phyloP scores from a whole-genome alignment of 2,888 invertebrate species.

The Serripes groenlandicus region DNA sequence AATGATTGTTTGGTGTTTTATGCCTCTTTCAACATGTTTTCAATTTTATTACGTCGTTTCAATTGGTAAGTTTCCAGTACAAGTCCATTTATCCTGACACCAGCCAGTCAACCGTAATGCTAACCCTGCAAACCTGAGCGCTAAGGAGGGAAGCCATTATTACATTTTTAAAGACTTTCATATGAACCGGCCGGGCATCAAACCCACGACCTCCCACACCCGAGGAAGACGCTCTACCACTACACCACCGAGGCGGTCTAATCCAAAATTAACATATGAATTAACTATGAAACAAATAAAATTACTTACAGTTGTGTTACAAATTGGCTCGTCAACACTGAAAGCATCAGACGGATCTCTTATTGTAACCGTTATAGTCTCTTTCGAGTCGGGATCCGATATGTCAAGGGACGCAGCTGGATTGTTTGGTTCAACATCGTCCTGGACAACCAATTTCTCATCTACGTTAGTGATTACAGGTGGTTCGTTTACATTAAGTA shows the following conservation, averaged over 20 bases:
- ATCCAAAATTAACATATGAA: no score
- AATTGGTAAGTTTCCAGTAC: no score
- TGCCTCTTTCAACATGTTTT: neutral
- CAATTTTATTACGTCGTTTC: no score
- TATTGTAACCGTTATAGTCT: slow-evolving; percentile 50
- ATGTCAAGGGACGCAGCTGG: slow-evolving; percentile 53
- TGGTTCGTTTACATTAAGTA: slow-evolving; percentile 70
- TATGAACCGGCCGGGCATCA: neutral
- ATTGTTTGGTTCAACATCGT: slow-evolving; percentile 49
- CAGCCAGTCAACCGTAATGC: no score
- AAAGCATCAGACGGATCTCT: slow-evolving; percentile 31
- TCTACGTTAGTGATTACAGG: slow-evolving; percentile 56
- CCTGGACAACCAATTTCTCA: slow-evolving; percentile 45
- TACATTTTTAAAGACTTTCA: no score
- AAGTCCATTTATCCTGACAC: no score
- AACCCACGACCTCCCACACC: neutral
- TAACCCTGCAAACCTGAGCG: no score
- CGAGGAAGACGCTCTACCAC: neutral
- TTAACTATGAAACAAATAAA: neutral
- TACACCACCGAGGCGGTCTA: no score
- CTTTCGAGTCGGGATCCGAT: slow-evolving; percentile 67
- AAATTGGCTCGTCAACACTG: slow-evolving; percentile 11
- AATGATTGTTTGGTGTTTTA: slow-evolving; percentile 5
- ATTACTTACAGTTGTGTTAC: slow-evolving; percentile 46
- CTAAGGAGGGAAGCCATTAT: no score